A percentile compares a stretch with the other conserved stretches of the same genome.
phyloP scores from a whole-genome alignment of 2,113 vertebrate species.

The Microcebus griseorufus region DNA sequence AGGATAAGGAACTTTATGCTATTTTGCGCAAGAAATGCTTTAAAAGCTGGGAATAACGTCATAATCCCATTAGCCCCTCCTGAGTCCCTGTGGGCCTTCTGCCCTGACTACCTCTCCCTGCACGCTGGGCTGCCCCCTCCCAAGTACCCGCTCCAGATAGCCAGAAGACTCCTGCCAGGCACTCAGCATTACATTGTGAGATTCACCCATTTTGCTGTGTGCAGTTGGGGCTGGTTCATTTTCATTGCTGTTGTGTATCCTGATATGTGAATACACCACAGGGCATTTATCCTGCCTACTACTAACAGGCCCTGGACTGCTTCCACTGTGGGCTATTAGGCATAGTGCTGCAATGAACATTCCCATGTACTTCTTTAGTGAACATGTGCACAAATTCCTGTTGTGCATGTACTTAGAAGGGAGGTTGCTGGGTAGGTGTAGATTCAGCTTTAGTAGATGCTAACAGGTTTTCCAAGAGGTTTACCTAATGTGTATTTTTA shows the following conservation, averaged over 20 bases:
- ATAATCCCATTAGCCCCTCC: background rate
- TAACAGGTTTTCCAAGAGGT: background rate
- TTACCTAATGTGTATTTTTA: background rate
- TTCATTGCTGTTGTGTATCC: background rate
- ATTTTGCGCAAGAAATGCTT: background rate
- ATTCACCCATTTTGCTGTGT: rapidly evolving
- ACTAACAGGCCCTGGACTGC: rapidly evolving
- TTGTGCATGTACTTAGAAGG: too few relatives aligned
- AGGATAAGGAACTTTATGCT: background rate
- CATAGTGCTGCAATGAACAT: rapidly evolving
- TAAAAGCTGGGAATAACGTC: background rate
- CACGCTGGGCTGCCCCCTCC: background rate
- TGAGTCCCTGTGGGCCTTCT: background rate
- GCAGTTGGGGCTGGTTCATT: rapidly evolving
- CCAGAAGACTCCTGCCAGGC: background rate
- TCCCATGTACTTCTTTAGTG: background rate
- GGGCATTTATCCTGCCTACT: background rate
- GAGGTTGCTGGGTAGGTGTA: background rate
- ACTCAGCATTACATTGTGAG: background rate
- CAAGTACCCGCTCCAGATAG: background rate
- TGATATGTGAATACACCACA: rapidly evolving
- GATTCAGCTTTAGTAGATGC: background rate
- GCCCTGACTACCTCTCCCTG: background rate
- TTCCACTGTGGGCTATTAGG: background rate
- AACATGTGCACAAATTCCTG: background rate